phyloP scores from a whole-genome alignment of 2,888 invertebrate species.

The Uropetala carovei region DNA sequence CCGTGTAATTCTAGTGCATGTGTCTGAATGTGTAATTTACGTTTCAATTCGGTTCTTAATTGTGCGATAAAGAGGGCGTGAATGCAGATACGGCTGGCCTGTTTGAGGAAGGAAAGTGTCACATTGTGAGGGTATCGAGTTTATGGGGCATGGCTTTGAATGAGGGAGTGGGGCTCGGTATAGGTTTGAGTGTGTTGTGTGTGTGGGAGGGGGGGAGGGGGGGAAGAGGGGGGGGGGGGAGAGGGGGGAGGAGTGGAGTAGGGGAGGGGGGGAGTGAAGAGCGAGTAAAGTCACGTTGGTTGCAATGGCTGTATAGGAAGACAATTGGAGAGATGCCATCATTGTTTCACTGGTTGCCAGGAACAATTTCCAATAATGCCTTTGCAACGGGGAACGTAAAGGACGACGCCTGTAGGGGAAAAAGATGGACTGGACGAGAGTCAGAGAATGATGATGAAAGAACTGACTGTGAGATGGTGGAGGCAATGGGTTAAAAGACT shows the following conservation, averaged over 20 bases:
- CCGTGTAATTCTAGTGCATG: no score
- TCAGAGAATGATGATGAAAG: background rate
- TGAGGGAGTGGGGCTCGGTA: no score
- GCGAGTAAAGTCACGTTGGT: background rate
- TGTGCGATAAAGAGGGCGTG: no score
- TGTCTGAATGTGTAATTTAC: no score
- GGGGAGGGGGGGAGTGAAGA: background rate
- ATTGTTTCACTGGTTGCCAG: background rate
- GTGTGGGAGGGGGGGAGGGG: background rate
- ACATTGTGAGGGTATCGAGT: no score
- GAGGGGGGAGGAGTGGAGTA: background rate
- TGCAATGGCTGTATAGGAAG: background rate
- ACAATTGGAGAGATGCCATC: background rate
- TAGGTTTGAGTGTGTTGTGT: background rate
- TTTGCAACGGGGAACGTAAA: background rate
- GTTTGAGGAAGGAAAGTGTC: no score
- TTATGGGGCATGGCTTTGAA: no score
- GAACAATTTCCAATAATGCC: background rate
- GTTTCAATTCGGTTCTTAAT: no score
- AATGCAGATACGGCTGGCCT: no score
- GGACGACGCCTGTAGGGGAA: background rate
- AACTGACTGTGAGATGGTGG: no score
- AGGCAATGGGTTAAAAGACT: no score
- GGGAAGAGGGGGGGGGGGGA: background rate
- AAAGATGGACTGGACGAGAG: background rate